Base-by-base conservation (phyloP, 2,797 vertebrate species). In the Platyrinchus mystaceus region DNA sequence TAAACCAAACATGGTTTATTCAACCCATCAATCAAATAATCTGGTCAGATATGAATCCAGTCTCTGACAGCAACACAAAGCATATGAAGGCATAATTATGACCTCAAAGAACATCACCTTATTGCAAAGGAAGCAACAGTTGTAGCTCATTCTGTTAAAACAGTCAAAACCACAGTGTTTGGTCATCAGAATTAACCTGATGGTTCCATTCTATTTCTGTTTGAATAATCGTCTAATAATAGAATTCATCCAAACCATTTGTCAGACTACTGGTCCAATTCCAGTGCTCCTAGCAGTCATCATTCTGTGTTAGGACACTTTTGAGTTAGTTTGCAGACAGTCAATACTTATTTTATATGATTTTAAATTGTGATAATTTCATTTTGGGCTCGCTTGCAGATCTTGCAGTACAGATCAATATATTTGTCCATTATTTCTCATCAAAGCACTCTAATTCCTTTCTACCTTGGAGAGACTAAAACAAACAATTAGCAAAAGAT, bases 361-460 rank as follows among this genome's bases (percentile, higher is more conserved):
- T 91, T 96, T 94, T 82, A 96, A 96, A 90, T 84, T 87, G 95
- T 90, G 89, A 93, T 97, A 97, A 96, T 96, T 96, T 96, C 76
- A 95, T 97, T 97, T 94, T 93, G 77, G 95, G 74, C 91, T 93
- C 70, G 0, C 75, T 94, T 93, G 89, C 58, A 93, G 58, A 89
- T 89, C 76, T 91, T 90, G 74, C 41, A 90, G 69, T 73, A 56
- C 66, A 84, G 79, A 92, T 97, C 95, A 94, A 96, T 96, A 96
- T 63, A 82, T 88, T 84, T 94, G 69, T 91, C 92, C 87, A 53
- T 96, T 92, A 93, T 90, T 95, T 96, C 94, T 96, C 96, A 93
- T 97, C 91, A 94, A 94, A 94, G 94, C 95, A 96, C 94, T 96
- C 95, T 96, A 96, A 96, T 94, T 94, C 91, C 94, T 96, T 95